Evolutionary conservation across 37 sponge, comb jelly and placozoan genomes (phyloP), one percentile per base, ranked within the genome.

Genomic region (Hormiphora californensis): DNA sequence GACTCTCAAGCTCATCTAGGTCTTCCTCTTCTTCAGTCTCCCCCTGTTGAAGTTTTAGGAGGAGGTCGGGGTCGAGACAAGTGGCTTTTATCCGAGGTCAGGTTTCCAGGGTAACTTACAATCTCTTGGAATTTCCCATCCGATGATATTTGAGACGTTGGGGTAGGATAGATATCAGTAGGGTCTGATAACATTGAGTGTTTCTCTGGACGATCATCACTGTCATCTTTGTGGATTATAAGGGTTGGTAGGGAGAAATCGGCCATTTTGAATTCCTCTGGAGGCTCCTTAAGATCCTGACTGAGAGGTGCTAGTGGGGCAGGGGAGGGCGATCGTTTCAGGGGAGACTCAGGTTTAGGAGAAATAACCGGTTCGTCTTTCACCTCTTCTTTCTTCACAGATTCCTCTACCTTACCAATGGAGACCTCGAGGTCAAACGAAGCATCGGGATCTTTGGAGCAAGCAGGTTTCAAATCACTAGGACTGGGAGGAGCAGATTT

Each of bases 401-500:
- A 65, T n/a, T n/a, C n/a, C n/a, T n/a, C n/a, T n/a, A n/a, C n/a
- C n/a, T n/a, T n/a, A n/a, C n/a, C n/a, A n/a, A n/a, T n/a, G n/a
- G n/a, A n/a, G n/a, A n/a, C n/a, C n/a, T n/a, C n/a, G n/a, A n/a
- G n/a, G n/a, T n/a, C n/a, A 33, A 1, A 11, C 7, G 34, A 34
- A 7, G 37, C 15, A 65, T 28, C 28, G 5, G 35, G 37, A 28
- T 30, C 37, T 22, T 39, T 28, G 23, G 81, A 30, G 0, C 46
- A 36, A 57, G 7, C 22, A 19, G 19, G 59, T 57, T 12, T 57
- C 21, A 57, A 57, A 19, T 57, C 59, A 11, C 46, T 43, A n/a
- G 81, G 81, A 17, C 81, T 73, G 5, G 81, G 81, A 73, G 81
- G 81, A 36, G 81, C 81, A 73, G 81, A 73, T n/a, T 73, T 46